Evolutionary conservation across 2,888 invertebrate genomes (phyloP).

Genomic region (Dexiosoma caninum): DNA sequence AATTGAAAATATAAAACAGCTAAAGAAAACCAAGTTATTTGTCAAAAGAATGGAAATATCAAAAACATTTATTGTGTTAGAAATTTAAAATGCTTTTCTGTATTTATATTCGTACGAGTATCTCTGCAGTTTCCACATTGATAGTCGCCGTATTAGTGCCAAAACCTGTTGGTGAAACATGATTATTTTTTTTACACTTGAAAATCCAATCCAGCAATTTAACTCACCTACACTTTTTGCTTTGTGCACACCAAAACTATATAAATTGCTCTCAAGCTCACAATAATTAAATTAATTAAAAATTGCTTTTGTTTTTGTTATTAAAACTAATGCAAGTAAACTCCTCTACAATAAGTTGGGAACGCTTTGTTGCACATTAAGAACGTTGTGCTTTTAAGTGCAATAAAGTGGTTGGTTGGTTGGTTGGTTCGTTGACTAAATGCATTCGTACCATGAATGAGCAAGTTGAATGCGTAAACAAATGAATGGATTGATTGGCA

Average conservation of each 20-base stretch:
- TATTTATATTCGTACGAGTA: not conserved
- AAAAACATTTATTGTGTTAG: no score
- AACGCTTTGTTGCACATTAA: slow-evolving; percentile 57
- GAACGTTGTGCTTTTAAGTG: slow-evolving; percentile 57
- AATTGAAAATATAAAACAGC: no score
- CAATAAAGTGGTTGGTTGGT: slow-evolving; percentile 38
- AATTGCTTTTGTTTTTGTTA: slow-evolving; percentile 2
- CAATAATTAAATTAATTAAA: slow-evolving; percentile 29
- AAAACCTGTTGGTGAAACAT: slow-evolving; percentile 51
- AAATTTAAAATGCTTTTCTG: not conserved
- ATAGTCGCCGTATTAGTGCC: no score
- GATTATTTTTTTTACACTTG: slow-evolving; percentile 38
- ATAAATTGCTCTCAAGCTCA: not conserved
- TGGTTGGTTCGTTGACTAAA: slow-evolving; percentile 17
- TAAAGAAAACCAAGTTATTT: no score
- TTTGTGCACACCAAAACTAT: not conserved
- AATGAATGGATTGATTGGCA: not conserved
- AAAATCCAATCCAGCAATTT: slow-evolving; percentile 51
- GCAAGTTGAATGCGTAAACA: not conserved
- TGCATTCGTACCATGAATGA: slow-evolving; percentile 17
- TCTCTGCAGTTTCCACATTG: not conserved
- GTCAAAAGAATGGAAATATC: no score
- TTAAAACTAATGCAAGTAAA: not conserved
- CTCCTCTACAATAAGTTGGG: slow-evolving; percentile 24
- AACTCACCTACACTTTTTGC: slow-evolving; percentile 34